Conservation (phyloP, 2,888 invertebrate species). For the Leucophora obtusa region DNA sequence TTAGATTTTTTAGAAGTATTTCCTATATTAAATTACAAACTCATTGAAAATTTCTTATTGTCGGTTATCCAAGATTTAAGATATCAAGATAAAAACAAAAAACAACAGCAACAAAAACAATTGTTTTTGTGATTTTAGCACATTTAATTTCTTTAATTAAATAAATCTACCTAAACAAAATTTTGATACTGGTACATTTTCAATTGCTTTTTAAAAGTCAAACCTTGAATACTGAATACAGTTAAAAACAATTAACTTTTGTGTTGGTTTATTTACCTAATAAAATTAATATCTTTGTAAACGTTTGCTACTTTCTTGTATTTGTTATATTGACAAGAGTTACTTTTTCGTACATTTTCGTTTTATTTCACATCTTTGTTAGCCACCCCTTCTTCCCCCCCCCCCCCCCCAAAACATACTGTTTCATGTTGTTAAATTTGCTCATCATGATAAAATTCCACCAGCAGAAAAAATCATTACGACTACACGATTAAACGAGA, state of each 20-base stretch:
- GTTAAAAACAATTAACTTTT: constrained; percentile 16
- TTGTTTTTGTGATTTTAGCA: no score
- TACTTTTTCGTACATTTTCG: not conserved
- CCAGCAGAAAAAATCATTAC: constrained; percentile 26
- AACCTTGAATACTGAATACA: constrained; percentile 7
- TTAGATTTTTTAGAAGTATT: no score
- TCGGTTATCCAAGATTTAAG: no score
- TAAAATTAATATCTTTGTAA: constrained; percentile 25
- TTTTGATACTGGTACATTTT: no score
- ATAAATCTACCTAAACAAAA: no score
- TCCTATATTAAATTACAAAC: no score
- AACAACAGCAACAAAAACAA: no score
- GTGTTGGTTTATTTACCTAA: constrained; percentile 23
- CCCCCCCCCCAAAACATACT: not conserved
- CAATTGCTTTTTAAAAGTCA: not conserved
- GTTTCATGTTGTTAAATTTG: constrained; percentile 20
- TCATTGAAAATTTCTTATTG: no score
- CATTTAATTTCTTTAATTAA: no score
- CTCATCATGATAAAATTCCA: constrained; percentile 31
- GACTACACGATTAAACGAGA: not conserved
- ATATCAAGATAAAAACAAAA: no score
- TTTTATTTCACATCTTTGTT: not conserved
- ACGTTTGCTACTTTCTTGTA: constrained; percentile 17
- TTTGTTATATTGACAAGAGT: not conserved
- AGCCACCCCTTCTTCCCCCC: not conserved